These are phyloP conservation scores for Datnioides undecimradiatus DNA, from an alignment of 2,113 vertebrate species.

Conservation along the genomic window DNA sequence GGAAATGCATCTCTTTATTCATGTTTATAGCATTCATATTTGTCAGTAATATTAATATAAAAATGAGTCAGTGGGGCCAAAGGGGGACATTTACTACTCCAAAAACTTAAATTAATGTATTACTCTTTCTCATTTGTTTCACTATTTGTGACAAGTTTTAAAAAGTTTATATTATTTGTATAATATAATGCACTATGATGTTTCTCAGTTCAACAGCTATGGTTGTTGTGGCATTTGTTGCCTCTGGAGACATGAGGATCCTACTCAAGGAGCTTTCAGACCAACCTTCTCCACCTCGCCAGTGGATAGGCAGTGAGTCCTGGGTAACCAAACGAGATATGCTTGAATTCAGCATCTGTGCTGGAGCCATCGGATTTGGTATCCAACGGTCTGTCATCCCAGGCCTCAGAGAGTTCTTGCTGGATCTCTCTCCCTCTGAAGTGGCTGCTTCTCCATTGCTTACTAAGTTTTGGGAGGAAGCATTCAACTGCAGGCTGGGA, in stretches of 20 bases:
- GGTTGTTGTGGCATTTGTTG: neutral
- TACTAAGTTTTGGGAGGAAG: too few relatives aligned
- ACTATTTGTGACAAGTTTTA: too few relatives aligned
- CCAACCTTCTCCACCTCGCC: slow-evolving; percentile 29
- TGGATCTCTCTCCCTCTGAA: slow-evolving; percentile 62
- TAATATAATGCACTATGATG: too few relatives aligned
- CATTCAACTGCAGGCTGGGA: slow-evolving; percentile 70
- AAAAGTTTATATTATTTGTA: neutral
- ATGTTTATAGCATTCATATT: too few relatives aligned
- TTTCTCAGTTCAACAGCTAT: neutral
- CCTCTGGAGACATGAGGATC: neutral
- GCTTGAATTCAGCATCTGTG: slow-evolving; percentile 58
- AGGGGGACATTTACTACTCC: too few relatives aligned
- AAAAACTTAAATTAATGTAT: too few relatives aligned
- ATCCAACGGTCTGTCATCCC: slow-evolving; percentile 74
- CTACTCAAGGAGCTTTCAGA: neutral
- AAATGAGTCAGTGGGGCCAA: too few relatives aligned
- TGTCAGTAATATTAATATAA: too few relatives aligned
- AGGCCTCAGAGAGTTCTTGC: slow-evolving; percentile 77
- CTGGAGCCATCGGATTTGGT: slow-evolving; percentile 73
- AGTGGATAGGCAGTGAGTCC: slow-evolving; percentile 81
- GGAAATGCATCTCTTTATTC: too few relatives aligned
- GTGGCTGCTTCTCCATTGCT: slow-evolving; percentile 69
- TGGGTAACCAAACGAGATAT: slow-evolving; percentile 77
- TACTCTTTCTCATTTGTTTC: neutral